These are phyloP conservation scores for Aphelinus atriplicis DNA, from an alignment of 1,140 invertebrate genomes.

Conservation along the genomic window DNA sequence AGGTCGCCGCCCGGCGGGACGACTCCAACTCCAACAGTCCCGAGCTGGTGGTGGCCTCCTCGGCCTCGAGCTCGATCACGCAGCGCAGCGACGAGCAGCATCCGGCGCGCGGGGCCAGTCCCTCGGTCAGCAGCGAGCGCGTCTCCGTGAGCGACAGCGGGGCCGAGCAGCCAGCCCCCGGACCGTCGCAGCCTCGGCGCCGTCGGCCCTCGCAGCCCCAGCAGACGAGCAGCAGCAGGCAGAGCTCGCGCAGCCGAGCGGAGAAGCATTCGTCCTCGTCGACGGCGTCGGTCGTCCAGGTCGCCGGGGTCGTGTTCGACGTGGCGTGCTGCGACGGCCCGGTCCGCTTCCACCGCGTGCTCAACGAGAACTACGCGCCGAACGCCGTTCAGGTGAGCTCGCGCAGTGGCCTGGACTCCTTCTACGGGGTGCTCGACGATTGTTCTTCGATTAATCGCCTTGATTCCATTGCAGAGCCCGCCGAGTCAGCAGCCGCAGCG, in stretches of 20 bases:
- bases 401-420: too few relatives aligned
- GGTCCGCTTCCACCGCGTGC: conserved; percentile 80
- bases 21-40: conserved; percentile 29
- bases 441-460: too few relatives aligned
- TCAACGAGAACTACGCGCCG: conserved; percentile 77
- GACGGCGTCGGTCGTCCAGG: conserved; percentile 10
- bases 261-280: conserved; percentile 13
- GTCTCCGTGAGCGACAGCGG: conserved; percentile 35
- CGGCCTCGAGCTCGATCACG: conserved; percentile 29
- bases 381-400: conserved; percentile 38
- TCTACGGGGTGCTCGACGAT: too few relatives aligned
- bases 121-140: conserved; percentile 45
- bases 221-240: conserved; percentile 7
- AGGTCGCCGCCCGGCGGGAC: neutral
- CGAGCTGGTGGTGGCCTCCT: conserved; percentile 40
- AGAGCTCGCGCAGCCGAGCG: neutral
- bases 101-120: conserved; percentile 30
- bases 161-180: neutral
- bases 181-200: conserved; percentile 22
- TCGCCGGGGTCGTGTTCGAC: conserved; percentile 73
- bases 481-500: neutral
- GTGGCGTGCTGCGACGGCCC: conserved; percentile 89
- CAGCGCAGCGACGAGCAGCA: conserved; percentile 30
- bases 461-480: too few relatives aligned
- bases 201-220: conserved; percentile 28